Evolutionary conservation across 2,113 vertebrate species (phyloP), one percentile per base, ranked within the genome.

Genomic region (Podarcis muralis): DNA sequence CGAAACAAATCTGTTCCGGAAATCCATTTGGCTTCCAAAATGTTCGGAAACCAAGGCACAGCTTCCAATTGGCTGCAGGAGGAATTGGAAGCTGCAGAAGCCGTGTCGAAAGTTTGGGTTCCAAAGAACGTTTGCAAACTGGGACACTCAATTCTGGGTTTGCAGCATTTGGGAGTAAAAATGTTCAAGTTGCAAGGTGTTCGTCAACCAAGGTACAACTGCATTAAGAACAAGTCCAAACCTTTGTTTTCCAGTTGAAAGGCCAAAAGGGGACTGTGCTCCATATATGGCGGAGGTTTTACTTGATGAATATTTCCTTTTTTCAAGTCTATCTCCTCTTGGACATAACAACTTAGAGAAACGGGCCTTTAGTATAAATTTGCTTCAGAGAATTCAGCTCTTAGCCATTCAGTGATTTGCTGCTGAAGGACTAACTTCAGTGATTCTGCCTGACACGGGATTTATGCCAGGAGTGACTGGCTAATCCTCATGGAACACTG

Each of bases 181-280:
- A 53, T 53, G 48, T 53, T 53, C 48, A 12, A 53, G 48, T 53
- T 0, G 48, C 48, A 53, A 53, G 48, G 48, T 0, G 11, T 53
- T 53, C 2, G 0, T 53, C 48, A 53, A 53, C 48, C 48, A 53
- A 53, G 48, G 48, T 53, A 53, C 48, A 2, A 53, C 9, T 12
- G 48, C 48, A 53, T 53, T 53, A 11, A 53, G 11, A 53, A 53
- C 48, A 53, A 53, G 48, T 53, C 48, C 11, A 53, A 3, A 53
- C 48, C 48, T 53, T 98, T 97, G 98, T 97, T 97, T 98, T 98
- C 97, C 97, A 96, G 95, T 97, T 97, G 95, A 96, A 96, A 96
- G 96, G 98, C 97, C 97, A 97, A 98, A 97, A n/a, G 35, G 25
- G 8, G 12, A 43, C 4, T 43, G 6, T 62, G 30, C 37, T n/a